Evolutionary conservation across 2,113 vertebrate genomes (phyloP).

Genomic region (Sakesphorus luctuosus): DNA sequence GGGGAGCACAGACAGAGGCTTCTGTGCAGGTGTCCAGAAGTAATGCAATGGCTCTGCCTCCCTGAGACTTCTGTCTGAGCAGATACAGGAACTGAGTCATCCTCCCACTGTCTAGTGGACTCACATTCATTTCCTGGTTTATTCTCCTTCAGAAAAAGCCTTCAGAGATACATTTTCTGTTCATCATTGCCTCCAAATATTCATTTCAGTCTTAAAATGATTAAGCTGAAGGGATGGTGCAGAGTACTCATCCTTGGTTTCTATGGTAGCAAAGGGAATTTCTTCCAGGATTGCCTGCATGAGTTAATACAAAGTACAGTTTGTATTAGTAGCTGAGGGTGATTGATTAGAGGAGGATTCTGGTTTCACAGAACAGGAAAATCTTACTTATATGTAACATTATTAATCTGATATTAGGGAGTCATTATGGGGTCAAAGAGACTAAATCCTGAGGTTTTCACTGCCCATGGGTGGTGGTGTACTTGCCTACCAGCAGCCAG

Average conservation of each 20-base stretch:
- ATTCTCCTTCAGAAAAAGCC: neutral
- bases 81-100: neutral
- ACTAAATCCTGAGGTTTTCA: neutral
- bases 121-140: neutral
- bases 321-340: neutral
- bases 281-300: neutral
- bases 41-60: neutral
- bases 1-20: neutral
- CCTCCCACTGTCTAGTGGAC: neutral
- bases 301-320: neutral
- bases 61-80: neutral
- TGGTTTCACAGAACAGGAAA: neutral
- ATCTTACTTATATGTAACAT: neutral
- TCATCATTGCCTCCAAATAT: neutral
- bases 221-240: neutral
- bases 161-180: neutral
- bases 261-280: neutral
- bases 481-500: neutral
- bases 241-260: neutral
- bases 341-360: neutral
- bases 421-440: neutral
- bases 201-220: neutral
- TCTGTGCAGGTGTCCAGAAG: neutral
- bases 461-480: fast-evolving
- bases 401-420: neutral